These are phyloP conservation scores for Lobophora halterata DNA, from an alignment of 2,888 invertebrate species.

Conservation along the genomic window DNA sequence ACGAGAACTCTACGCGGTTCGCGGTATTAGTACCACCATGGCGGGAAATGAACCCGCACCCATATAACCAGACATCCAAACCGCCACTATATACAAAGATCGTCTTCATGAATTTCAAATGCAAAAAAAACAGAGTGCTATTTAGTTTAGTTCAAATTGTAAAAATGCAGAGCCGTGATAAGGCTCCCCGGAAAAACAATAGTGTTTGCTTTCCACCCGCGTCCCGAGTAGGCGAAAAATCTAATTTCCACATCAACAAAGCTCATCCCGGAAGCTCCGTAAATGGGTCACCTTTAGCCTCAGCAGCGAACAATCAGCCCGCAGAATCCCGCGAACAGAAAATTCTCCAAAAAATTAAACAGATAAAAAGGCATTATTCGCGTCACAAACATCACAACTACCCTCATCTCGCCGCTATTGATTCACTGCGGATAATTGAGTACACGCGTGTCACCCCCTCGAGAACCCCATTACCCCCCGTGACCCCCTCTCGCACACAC, in stretches of 20 bases:
- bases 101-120: too few species aligned
- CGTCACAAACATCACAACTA: conserved; percentile 71
- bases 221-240: conserved; percentile 10
- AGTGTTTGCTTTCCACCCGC: conserved; percentile 4
- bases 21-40: too few species aligned
- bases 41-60: too few species aligned
- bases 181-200: conserved; percentile 4
- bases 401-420: conserved; percentile 80
- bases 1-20: too few species aligned
- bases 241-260: conserved; percentile 15
- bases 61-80: too few species aligned
- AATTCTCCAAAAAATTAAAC: conserved; percentile 50
- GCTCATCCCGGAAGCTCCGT: conserved; percentile 13
- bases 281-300: conserved; percentile 18
- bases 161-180: conserved; percentile 4
- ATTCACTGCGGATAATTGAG: conserved; percentile 81
- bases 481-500: conserved; percentile 47
- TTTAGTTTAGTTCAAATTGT: conserved; percentile 7
- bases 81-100: too few species aligned
- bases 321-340: conserved; percentile 15
- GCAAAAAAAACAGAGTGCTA: background rate
- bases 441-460: conserved; percentile 73
- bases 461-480: conserved; percentile 34
- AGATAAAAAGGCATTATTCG: conserved; percentile 63
- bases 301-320: conserved; percentile 1